phyloP scores from a whole-genome alignment of 2,888 invertebrate genomes.

The Sarcophaga variegata region DNA sequence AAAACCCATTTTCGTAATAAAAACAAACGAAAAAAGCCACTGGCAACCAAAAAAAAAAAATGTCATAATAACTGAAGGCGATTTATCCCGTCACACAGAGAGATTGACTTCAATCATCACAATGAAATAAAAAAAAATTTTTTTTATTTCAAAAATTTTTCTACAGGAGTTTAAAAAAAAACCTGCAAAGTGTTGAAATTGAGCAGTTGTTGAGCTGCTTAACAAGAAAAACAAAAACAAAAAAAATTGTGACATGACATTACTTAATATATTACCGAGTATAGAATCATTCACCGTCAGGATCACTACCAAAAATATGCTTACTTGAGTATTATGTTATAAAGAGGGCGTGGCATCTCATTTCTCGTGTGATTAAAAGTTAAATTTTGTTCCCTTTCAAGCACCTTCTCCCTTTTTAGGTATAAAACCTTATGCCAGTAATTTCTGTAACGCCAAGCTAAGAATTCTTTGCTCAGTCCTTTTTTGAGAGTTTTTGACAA shows the following conservation, averaged over 20 bases:
- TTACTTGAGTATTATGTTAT: too few relatives aligned
- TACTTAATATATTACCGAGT: not conserved
- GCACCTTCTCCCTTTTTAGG: too few relatives aligned
- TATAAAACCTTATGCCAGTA: too few relatives aligned
- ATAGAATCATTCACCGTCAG: too few relatives aligned
- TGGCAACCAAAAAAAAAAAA: constrained; percentile 11
- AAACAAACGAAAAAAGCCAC: not conserved
- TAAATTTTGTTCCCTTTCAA: too few relatives aligned
- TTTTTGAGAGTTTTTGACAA: too few relatives aligned
- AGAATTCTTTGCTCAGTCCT: too few relatives aligned
- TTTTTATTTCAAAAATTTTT: constrained; percentile 18
- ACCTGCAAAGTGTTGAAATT: constrained; percentile 24
- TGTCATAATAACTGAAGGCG: constrained; percentile 55
- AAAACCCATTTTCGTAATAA: constrained; percentile 41
- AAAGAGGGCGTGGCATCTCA: too few relatives aligned
- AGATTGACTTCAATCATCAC: constrained; percentile 57
- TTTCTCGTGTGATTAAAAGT: too few relatives aligned
- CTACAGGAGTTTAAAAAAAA: not conserved
- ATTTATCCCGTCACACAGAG: constrained; percentile 49
- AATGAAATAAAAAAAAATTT: not conserved
- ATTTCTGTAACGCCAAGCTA: too few relatives aligned
- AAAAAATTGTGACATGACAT: not conserved
- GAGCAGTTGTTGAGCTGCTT: not conserved
- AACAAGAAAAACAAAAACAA: not conserved
- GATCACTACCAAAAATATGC: too few relatives aligned